Percentiles rank a stretch among this genome's conserved stretches.
These are phyloP conservation scores for Jacana jacana DNA, from an alignment of 2,113 vertebrate genomes.

Conservation along the genomic window DNA sequence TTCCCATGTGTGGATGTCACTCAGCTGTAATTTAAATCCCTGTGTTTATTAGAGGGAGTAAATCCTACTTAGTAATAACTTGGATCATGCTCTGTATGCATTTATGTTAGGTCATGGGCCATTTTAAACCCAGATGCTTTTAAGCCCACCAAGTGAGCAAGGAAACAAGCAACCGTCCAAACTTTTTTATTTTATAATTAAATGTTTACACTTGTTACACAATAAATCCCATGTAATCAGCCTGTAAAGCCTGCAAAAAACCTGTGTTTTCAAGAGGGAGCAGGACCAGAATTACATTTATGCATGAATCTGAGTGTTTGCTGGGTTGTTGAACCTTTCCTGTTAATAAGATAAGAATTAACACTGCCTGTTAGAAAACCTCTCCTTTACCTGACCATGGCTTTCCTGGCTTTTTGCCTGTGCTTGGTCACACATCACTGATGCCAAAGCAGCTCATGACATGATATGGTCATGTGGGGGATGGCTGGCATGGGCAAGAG, in stretches of 20 bases:
- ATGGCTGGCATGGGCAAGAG: background rate
- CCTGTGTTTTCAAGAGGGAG: background rate
- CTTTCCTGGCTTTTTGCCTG: background rate
- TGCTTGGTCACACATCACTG: background rate
- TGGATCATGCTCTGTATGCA: background rate
- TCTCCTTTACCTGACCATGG: background rate
- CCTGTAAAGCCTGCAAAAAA: background rate
- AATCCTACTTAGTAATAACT: constrained; percentile 14
- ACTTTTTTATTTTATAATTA: constrained; percentile 28
- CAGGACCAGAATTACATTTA: background rate
- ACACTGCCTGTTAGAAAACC: background rate
- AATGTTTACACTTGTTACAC: constrained; percentile 15
- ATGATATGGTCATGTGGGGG: rapidly evolving
- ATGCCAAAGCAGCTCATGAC: background rate
- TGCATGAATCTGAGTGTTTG: background rate
- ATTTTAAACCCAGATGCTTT: constrained; percentile 6
- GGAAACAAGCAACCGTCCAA: background rate
- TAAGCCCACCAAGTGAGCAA: background rate
- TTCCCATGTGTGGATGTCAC: background rate
- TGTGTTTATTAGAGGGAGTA: background rate
- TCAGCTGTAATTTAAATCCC: background rate
- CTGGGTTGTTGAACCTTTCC: background rate
- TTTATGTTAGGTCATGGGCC: background rate
- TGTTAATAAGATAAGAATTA: background rate
- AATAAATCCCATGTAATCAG: constrained; percentile 9